phyloP scores from a whole-genome alignment of 2,888 invertebrate genomes.

The Taenaris catops region DNA sequence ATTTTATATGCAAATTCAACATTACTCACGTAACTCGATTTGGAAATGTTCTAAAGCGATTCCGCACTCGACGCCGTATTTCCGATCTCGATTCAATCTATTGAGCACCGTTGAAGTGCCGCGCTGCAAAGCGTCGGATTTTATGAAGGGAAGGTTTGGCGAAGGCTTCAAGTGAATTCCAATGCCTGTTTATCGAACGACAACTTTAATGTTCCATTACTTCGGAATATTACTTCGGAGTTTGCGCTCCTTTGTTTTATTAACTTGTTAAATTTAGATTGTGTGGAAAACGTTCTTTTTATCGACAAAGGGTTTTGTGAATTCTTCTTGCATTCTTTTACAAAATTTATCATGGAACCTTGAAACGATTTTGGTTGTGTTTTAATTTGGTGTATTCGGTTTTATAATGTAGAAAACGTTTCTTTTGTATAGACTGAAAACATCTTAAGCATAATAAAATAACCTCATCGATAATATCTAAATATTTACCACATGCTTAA shows the following conservation, averaged over 20 bases:
- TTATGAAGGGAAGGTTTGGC: constrained; percentile 16
- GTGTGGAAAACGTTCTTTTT: no score
- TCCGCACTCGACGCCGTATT: constrained; percentile 15
- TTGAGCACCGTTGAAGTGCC: constrained; percentile 14
- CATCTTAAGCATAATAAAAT: no score
- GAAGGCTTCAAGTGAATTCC: constrained; percentile 12
- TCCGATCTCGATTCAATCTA: constrained; percentile 19
- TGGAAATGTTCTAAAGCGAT: constrained; percentile 10
- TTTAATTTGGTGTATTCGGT: no score
- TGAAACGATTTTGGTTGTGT: no score
- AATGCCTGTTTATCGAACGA: constrained; percentile 13
- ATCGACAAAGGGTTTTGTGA: no score
- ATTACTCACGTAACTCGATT: constrained; percentile 8
- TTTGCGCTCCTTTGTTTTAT: neutral
- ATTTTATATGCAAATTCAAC: constrained; percentile 1
- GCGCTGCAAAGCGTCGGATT: constrained; percentile 11
- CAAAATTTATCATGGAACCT: no score
- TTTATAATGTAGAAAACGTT: no score
- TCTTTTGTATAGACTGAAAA: no score
- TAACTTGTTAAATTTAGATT: neutral
- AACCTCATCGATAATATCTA: no score
- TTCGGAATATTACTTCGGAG: constrained; percentile 1
- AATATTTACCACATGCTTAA: no score
- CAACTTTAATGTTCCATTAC: constrained; percentile 7
- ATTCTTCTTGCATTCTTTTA: no score